phyloP scores from a whole-genome alignment of 2,797 vertebrate species.

The Cirrhinus molitorella region DNA sequence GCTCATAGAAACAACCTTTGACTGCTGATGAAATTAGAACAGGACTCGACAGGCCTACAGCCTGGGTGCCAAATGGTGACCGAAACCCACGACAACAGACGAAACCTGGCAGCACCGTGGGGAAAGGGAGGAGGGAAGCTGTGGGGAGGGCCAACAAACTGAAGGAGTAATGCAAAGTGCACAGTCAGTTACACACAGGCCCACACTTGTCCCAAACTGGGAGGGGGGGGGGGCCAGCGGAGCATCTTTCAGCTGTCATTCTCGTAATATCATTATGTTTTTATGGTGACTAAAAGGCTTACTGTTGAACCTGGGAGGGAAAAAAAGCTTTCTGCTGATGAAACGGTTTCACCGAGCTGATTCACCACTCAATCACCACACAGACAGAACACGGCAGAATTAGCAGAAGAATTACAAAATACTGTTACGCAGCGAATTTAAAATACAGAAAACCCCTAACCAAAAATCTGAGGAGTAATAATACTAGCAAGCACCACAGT shows the following conservation, averaged over 20 bases:
- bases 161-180: constrained; percentile 75
- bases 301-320: constrained; percentile 26
- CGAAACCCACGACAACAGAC: constrained; percentile 81
- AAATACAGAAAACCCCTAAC: constrained; percentile 16
- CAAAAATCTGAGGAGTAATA: background rate
- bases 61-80: constrained; percentile 74
- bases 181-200: constrained; percentile 76
- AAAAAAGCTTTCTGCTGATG: constrained; percentile 33
- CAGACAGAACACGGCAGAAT: constrained; percentile 13
- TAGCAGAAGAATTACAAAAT: background rate
- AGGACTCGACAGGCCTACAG: constrained; percentile 80
- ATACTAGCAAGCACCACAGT: background rate
- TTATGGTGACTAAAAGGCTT: constrained; percentile 20
- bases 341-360: constrained; percentile 10
- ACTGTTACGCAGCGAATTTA: background rate
- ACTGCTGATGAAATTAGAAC: constrained; percentile 70
- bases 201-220: constrained; percentile 65
- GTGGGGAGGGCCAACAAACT: constrained; percentile 67
- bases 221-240: constrained; percentile 45
- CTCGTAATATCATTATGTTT: constrained; percentile 16
- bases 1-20: constrained; percentile 63
- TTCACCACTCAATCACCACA: constrained; percentile 23
- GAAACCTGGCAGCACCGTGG: constrained; percentile 82
- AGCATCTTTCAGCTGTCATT: constrained; percentile 56
- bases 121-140: constrained; percentile 26